A percentile compares a stretch with the other conserved stretches of the same genome.
Conservation (phyloP, 2,113 vertebrate species). For the Porphyrio hochstetteri region DNA sequence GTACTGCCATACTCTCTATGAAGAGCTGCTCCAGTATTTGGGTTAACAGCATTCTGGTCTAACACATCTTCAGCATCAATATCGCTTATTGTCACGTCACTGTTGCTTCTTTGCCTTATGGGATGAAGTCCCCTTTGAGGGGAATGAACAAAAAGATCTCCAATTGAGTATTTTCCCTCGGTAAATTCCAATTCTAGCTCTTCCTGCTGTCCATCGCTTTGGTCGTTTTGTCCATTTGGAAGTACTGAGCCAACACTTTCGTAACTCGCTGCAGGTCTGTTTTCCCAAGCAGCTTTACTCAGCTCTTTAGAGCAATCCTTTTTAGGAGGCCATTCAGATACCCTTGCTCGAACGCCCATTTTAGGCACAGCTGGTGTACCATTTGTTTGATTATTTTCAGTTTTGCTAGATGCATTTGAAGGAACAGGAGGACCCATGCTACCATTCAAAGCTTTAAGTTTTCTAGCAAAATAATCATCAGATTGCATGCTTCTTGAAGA, state of each 20-base stretch:
- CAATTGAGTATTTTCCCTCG: conserved; percentile 82
- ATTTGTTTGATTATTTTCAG: conserved; percentile 83
- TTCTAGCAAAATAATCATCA: conserved; percentile 92
- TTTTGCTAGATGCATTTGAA: conserved; percentile 78
- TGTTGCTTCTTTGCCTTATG: conserved; percentile 95
- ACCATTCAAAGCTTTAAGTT: conserved; percentile 90
- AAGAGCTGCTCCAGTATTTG: conserved; percentile 93
- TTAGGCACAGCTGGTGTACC: conserved; percentile 93
- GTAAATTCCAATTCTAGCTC: conserved; percentile 85
- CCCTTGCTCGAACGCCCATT: conserved; percentile 95
- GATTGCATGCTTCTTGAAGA: conserved; percentile 89
- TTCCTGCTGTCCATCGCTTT: conserved; percentile 77
- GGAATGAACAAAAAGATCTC: conserved; percentile 87
- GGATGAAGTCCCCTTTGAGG: conserved; percentile 89
- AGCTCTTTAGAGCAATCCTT: conserved; percentile 84
- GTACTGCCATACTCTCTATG: conserved; percentile 96
- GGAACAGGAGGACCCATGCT: conserved; percentile 84
- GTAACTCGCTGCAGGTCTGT: conserved; percentile 79
- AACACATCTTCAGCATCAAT: conserved; percentile 92
- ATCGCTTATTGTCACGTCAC: conserved; percentile 96
- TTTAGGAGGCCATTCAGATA: conserved; percentile 95
- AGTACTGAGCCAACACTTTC: conserved; percentile 81
- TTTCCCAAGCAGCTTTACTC: conserved; percentile 82
- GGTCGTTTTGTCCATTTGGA: conserved; percentile 87
- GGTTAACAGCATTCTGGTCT: conserved; percentile 93